A percentile compares a stretch with the other conserved stretches of the same genome.
Evolutionary conservation across 2,113 vertebrate species (phyloP).

Genomic region (Dermatemys mawii): DNA sequence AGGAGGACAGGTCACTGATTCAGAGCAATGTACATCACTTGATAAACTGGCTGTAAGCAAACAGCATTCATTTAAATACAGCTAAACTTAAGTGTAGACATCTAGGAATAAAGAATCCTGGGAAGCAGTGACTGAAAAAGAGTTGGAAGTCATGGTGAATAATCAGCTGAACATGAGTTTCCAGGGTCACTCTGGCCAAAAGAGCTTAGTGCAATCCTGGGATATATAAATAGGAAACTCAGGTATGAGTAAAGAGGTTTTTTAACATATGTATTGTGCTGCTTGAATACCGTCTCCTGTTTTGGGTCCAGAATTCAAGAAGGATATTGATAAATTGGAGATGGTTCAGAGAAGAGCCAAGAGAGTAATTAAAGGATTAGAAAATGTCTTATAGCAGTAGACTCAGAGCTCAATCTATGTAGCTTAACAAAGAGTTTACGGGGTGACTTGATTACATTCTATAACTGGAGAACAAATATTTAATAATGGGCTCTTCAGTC

Average conservation of each 20-base stretch:
- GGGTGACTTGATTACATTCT: no score
- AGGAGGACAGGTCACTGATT: neutral
- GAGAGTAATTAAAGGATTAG: neutral
- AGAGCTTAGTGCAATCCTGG: neutral
- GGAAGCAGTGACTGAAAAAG: neutral
- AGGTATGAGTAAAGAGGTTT: neutral
- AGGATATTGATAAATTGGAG: neutral
- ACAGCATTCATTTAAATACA: neutral
- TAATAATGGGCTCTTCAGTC: neutral
- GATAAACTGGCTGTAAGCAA: neutral
- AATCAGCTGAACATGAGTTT: neutral
- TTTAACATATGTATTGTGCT: neutral
- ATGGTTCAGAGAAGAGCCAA: neutral
- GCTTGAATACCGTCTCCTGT: neutral
- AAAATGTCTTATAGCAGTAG: neutral
- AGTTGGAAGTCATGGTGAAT: neutral
- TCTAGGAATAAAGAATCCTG: neutral
- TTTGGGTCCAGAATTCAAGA: neutral
- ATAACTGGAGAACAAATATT: no score
- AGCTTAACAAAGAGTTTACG: neutral
- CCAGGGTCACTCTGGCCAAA: neutral
- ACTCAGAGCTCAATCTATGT: neutral
- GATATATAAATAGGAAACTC: neutral
- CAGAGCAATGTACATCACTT: neutral
- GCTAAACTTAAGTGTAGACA: neutral